These are phyloP conservation scores for Microvelia longipes DNA, from an alignment of 1,140 invertebrate species.

Conservation along the genomic window DNA sequence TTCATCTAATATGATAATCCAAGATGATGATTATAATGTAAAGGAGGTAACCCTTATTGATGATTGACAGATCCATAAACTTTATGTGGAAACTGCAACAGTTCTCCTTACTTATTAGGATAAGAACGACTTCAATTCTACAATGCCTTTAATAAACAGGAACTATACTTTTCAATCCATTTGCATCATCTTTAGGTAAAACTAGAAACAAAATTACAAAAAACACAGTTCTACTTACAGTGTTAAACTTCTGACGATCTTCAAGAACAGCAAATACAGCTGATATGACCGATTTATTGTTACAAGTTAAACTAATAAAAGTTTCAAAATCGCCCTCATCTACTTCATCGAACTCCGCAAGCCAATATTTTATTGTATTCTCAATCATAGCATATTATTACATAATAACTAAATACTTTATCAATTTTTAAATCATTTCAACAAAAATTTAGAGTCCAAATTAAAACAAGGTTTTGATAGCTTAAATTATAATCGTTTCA, in stretches of 20 bases:
- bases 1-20: too few species aligned
- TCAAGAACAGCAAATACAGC: slow-evolving; percentile 54
- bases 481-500: neutral
- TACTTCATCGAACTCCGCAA: slow-evolving; percentile 56
- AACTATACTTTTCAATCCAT: too few species aligned
- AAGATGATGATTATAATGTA: too few species aligned
- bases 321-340: slow-evolving; percentile 55
- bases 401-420: neutral
- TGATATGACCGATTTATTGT: slow-evolving; percentile 64
- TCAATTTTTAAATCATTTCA: neutral
- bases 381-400: slow-evolving; percentile 43
- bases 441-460: neutral
- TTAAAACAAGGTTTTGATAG: neutral
- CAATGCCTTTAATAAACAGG: too few species aligned
- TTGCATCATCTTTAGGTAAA: too few species aligned
- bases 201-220: too few species aligned
- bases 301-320: slow-evolving; percentile 56
- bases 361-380: slow-evolving; percentile 59
- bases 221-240: slow-evolving; percentile 34
- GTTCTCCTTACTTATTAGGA: too few species aligned
- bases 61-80: too few species aligned
- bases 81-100: too few species aligned
- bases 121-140: too few species aligned
- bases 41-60: too few species aligned
- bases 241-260: slow-evolving; percentile 42